Base-by-base conservation (phyloP, 2,113 vertebrate species). In the Heloderma charlesbogerti region DNA sequence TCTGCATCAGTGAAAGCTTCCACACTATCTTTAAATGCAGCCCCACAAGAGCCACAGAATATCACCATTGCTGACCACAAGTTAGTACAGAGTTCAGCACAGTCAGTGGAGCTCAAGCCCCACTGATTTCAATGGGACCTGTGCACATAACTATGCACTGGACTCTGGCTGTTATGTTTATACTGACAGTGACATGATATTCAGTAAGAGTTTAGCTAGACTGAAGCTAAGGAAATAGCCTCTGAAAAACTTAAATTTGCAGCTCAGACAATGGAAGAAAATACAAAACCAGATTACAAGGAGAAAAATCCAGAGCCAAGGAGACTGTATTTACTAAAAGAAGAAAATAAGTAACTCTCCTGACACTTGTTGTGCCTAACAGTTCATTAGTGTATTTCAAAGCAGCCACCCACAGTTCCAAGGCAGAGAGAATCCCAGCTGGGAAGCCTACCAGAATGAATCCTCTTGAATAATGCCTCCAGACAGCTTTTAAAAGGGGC, bases 401-500 rank as follows among this genome's bases (percentile, higher is more conserved):
- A 96, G 93, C 84, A 91, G 92, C 90, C 94, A 93, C 96, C 94
- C 0, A 4, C 93, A 48, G 96, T 84, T 93, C 90, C 87, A 91
- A 93, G 91, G 94, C 89, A 95, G 91, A 1, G 51, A 92, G 84
- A 29, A 88, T 94, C 96, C 95, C 95, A 77, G 95, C 93, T 92
- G 95, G 96, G 94, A 92, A 92, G 89, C 91, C 92, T 95, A 69
- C 60, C 87, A 93, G 95, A 96, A 92, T 87, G 94, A 96, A 90
- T 92, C 85, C 92, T 93, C 92, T 94, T 96, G 95, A 97, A 95
- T 96, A 96, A 96, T 85, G 93, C 92, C 95, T 96, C 89, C 67
- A 96, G 94, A 95, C 93, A 94, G 83, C 95, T 95, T 91, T 93
- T 92, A 93, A 95, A 94, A 94, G 91, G 89, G 94, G 96, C 96